Base-by-base conservation (phyloP, 1,140 invertebrate genomes). In the Hylaeus volcanicus region DNA sequence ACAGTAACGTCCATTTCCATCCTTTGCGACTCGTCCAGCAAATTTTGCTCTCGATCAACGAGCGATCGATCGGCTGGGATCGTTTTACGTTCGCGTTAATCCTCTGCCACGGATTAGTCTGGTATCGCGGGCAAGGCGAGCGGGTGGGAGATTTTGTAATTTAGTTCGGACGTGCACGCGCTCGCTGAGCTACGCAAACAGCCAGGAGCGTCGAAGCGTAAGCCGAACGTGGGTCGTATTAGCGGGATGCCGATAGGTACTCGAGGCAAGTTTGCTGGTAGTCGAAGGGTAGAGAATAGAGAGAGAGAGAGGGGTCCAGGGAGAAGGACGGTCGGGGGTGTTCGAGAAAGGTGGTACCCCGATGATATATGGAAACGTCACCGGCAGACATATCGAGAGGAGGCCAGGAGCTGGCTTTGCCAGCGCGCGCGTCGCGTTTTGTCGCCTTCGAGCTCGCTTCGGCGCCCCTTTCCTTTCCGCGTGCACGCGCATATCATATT, bases 291-390 rank as follows among this genome's bases (percentile, higher is more conserved):
- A 86, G 79, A 61, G 82, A 73, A 56, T 81, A 75, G 77, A 26
- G 26, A 26, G 26, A 26, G 26, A 26, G 26, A 26, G 26, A 79
- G 58, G 43, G 71, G 69, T 65, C 51, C 64, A 5, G 85, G 45
- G 58, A 51, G 76, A 68, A 74, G 65, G 83, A 70, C 69, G 87
- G 85, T 76, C 63, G 78, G 73, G 66, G 86, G 88, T 87, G 89
- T 88, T 89, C 85, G 87, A 84, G 86, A 85, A 83, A 82, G 81
- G 81, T 84, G 78, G 82, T 84, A 72, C 76, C 41, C 76, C 83
- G 85, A 89, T 93, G 91, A 92, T 92, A 91, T 91, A 91, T 91
- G 90, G 89, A 93, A 92, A 93, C 90, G 92, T 93, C 92, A 93
- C 84, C 79, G 78, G 82, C 92, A 93, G 92, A 92, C 91, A 86